Conservation (phyloP, 2,113 vertebrate genomes). For the Pachyramphus minor region DNA sequence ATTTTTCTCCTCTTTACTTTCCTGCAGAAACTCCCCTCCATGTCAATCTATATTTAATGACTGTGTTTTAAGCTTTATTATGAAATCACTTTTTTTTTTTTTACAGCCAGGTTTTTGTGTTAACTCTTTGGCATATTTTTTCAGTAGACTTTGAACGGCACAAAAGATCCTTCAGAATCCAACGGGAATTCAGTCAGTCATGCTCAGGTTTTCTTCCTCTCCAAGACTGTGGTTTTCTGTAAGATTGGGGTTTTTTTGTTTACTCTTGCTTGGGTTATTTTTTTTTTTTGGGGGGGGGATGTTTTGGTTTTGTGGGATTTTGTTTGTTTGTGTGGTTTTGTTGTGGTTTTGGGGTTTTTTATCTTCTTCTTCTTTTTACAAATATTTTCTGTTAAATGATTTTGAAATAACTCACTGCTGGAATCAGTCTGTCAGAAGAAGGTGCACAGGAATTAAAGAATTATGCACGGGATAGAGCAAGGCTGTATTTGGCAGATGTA, state of each 20-base stretch:
- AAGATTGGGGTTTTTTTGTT: background rate
- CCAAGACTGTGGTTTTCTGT: accelerated
- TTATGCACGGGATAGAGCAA: background rate
- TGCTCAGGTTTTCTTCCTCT: background rate
- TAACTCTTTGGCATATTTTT: background rate
- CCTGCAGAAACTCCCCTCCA: background rate
- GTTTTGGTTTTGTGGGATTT: too few relatives aligned
- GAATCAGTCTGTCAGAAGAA: background rate
- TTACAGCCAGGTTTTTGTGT: background rate
- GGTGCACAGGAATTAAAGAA: background rate
- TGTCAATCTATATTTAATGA: background rate
- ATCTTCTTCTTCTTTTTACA: accelerated
- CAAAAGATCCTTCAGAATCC: background rate
- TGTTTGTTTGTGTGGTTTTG: accelerated
- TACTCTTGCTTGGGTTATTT: accelerated
- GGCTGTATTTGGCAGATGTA: conserved; percentile 32
- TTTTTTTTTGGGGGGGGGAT: background rate
- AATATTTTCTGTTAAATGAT: background rate
- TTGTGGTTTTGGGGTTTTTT: background rate
- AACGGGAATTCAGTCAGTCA: background rate
- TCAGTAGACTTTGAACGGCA: background rate
- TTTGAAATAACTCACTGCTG: background rate
- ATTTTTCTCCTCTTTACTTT: background rate
- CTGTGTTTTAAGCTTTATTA: background rate
- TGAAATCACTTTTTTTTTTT: background rate